These are phyloP conservation scores for Amphiprion ocellaris DNA, from an alignment of 2,113 vertebrate genomes.

Conservation along the genomic window DNA sequence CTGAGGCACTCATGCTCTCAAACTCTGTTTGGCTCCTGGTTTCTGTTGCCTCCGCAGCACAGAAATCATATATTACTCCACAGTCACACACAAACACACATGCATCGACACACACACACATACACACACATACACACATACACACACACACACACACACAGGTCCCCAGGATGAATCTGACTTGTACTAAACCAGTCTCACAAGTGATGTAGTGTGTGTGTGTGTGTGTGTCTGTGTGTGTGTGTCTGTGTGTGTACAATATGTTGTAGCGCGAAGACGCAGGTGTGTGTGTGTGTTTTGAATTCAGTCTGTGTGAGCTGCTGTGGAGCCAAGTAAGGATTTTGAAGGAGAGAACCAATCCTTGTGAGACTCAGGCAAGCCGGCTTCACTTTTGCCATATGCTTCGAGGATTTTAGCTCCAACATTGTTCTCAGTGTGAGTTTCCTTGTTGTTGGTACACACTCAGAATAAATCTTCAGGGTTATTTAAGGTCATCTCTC, in stretches of 20 bases:
- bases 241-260: constrained; percentile 1
- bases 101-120: background rate
- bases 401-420: constrained; percentile 63
- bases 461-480: constrained; percentile 52
- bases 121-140: background rate
- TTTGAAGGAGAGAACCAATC: constrained; percentile 40
- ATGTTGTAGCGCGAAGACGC: constrained; percentile 13
- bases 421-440: constrained; percentile 50
- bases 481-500: constrained; percentile 53
- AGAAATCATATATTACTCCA: constrained; percentile 21
- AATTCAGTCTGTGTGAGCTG: constrained; percentile 60
- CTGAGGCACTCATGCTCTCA: background rate
- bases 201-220: constrained; percentile 17
- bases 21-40: background rate
- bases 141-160: constrained; percentile 4
- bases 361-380: constrained; percentile 48
- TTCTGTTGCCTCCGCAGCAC: constrained; percentile 15
- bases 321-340: constrained; percentile 45
- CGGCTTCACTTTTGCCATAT: constrained; percentile 61
- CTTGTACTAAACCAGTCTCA: constrained; percentile 37
- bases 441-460: constrained; percentile 49
- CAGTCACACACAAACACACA: background rate
- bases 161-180: constrained; percentile 36
- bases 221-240: constrained; percentile 22
- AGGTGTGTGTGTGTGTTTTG: constrained; percentile 8